Base-by-base conservation (phyloP, 92 coral and sea anemone genomes). In the Palythoa caribaeorum region DNA sequence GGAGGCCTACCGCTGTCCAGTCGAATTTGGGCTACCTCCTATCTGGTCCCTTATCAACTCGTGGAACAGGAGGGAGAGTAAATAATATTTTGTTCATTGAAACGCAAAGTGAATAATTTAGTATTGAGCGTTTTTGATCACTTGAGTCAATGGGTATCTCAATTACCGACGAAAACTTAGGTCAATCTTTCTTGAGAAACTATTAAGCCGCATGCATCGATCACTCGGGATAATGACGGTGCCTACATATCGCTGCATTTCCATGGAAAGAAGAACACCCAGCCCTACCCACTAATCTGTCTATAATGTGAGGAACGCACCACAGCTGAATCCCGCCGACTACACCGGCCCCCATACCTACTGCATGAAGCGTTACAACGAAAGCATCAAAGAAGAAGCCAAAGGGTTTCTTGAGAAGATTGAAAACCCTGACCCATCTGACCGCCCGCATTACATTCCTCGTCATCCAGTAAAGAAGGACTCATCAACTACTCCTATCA, bases 191-290 rank as follows among this genome's bases (percentile, higher is more conserved):
- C 77, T 78, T 78, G 47, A 47, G 71, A 14, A 83, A 87, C 53
- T 89, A 59, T 79, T 89, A 86, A 1, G 71, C 83, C 35, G 28
- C 28, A 28, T 28, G 57, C 92, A 3, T 73, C 94, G 28, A 81
- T 92, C 81, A 79, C 89, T 15, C 72, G 91, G 17, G 79, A 60
- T 21, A 48, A 75, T 55, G 92, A 92, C 70, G 92, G 92, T 79
- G 84, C 79, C 39, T 92, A 89, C 89, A 89, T 47, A 89, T 47
- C 2, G 85, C 93, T 16, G 78, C 68, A 73, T 91, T 92, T 52
- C 94, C 89, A 5, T 92, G 94, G 94, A 92, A 89, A 65, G 5
- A 78, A 9, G 94, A 92, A n/a, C 89, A 21, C 38, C 88, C 93
- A 2, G 10, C 71, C 9, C 90, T 90, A 2, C 89, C 93, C 68